Evolutionary conservation across 2,888 invertebrate genomes (phyloP).

Genomic region (Hydroisotoma schaefferi): DNA sequence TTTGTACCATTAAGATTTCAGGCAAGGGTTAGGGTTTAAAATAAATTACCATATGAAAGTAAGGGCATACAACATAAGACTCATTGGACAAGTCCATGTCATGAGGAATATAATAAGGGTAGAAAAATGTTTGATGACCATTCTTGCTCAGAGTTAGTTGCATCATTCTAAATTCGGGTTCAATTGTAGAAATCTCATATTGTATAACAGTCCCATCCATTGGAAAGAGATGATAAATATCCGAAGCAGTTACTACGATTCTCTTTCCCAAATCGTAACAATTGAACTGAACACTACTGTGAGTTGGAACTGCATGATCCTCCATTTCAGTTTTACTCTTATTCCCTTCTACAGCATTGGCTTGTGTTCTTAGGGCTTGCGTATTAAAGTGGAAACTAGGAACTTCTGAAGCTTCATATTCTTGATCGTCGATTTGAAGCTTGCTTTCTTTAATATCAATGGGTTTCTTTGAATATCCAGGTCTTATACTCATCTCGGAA

Average conservation of each 20-base stretch:
- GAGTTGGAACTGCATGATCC: background rate
- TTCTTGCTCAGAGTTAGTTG: constrained; percentile 35
- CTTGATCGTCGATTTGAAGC: constrained; percentile 2
- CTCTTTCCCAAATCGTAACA: constrained; percentile 43
- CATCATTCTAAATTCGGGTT: constrained; percentile 43
- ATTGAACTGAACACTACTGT: constrained; percentile 6
- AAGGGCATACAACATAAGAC: constrained; percentile 39
- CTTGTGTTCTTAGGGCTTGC: background rate
- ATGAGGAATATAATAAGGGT: constrained; percentile 44
- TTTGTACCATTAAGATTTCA: no score
- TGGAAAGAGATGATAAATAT: constrained; percentile 39
- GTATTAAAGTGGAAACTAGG: constrained; percentile 11
- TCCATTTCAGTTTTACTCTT: background rate
- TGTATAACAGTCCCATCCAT: constrained; percentile 40
- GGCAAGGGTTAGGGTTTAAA: background rate
- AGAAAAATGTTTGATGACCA: constrained; percentile 38
- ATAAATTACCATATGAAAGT: constrained; percentile 34
- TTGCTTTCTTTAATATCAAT: background rate
- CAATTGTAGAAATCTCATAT: constrained; percentile 43
- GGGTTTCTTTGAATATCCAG: background rate
- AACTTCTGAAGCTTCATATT: background rate
- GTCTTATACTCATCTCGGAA: background rate
- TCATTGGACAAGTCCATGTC: constrained; percentile 27
- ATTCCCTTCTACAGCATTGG: background rate
- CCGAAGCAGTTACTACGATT: constrained; percentile 27